These are phyloP conservation scores for Nemotelus pantherinus DNA, from an alignment of 2,888 invertebrate genomes.

Conservation along the genomic window DNA sequence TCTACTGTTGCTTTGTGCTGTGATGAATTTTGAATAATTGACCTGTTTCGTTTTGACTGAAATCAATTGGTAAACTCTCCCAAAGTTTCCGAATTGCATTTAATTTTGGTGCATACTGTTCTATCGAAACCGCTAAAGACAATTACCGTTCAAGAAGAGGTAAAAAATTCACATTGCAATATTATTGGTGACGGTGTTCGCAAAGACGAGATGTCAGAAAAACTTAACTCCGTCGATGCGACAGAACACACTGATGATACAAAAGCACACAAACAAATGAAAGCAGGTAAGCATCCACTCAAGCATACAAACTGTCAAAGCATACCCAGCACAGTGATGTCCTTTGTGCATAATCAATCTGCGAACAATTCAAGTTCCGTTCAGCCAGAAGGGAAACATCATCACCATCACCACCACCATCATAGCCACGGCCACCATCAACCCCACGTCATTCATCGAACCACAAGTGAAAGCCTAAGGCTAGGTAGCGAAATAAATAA, in stretches of 20 bases:
- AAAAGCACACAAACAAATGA: background rate
- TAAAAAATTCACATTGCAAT: too few relatives aligned
- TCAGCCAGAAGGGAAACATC: constrained; percentile 52
- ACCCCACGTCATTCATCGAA: constrained; percentile 70
- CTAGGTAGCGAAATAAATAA: constrained; percentile 58
- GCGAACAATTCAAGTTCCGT: background rate
- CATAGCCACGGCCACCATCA: constrained; percentile 53
- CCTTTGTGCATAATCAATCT: constrained; percentile 21
- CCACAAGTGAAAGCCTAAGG: constrained; percentile 78
- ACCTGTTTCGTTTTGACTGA: too few relatives aligned
- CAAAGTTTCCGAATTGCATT: too few relatives aligned
- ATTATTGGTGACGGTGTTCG: too few relatives aligned
- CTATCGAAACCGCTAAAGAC: too few relatives aligned
- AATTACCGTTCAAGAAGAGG: too few relatives aligned
- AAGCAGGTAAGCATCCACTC: background rate
- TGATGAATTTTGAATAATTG: too few relatives aligned
- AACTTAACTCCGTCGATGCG: background rate
- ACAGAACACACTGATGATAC: background rate
- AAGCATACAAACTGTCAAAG: constrained; percentile 32
- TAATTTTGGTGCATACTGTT: too few relatives aligned
- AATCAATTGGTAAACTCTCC: too few relatives aligned
- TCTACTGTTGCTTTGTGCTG: too few relatives aligned
- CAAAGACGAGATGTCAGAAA: constrained; percentile 24
- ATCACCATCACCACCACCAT: constrained; percentile 54
- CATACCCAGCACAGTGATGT: constrained; percentile 20